Evolutionary conservation across 1,140 invertebrate genomes (phyloP).

Genomic region (Phortica variegata): DNA sequence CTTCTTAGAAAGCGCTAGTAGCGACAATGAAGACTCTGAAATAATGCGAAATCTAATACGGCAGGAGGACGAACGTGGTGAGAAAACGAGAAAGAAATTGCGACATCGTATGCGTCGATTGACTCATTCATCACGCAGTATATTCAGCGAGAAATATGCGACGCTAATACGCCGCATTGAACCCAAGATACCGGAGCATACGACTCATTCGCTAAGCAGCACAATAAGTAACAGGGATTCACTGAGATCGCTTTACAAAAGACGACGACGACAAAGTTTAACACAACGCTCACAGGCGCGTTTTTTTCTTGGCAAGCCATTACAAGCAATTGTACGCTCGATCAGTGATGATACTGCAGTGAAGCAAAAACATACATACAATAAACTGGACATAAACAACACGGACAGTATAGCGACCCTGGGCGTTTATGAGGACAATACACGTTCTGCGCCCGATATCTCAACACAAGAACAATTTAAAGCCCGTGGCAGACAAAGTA

Average conservation of each 20-base stretch:
- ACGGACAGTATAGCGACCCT: slow-evolving; percentile 28
- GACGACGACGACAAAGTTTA: no score
- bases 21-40: slow-evolving; percentile 40
- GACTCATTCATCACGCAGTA: slow-evolving; percentile 60
- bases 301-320: slow-evolving; percentile 1
- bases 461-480: neutral
- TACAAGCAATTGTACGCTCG: slow-evolving; percentile 58
- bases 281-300: slow-evolving; percentile 10
- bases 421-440: slow-evolving; percentile 32
- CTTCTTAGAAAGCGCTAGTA: slow-evolving; percentile 38
- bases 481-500: no score
- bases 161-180: slow-evolving; percentile 55
- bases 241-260: no score
- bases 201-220: slow-evolving; percentile 37
- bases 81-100: slow-evolving; percentile 54
- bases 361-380: slow-evolving; percentile 4
- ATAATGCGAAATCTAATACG: slow-evolving; percentile 57
- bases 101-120: slow-evolving; percentile 61
- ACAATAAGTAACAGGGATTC: slow-evolving; percentile 4
- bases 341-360: slow-evolving; percentile 59
- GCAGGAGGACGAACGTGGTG: slow-evolving; percentile 62
- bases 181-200: slow-evolving; percentile 41
- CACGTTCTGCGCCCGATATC: slow-evolving; percentile 28
- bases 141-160: slow-evolving; percentile 60
- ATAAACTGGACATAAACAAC: slow-evolving; percentile 6